Evolutionary conservation across 2,113 vertebrate species (phyloP).

Genomic region (Noctilio leporinus): DNA sequence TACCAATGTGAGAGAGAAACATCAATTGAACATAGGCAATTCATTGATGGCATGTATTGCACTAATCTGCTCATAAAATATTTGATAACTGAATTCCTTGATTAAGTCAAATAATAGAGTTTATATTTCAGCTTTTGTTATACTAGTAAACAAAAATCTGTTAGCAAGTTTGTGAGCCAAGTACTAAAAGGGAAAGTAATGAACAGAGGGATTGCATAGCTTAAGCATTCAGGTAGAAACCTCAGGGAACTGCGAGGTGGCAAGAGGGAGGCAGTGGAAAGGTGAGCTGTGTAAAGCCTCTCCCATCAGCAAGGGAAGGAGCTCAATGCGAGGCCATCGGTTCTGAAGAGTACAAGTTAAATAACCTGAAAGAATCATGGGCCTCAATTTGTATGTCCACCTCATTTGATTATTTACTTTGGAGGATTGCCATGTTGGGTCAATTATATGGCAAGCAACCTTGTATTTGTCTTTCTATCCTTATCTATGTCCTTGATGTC

Average conservation of each 20-base stretch:
- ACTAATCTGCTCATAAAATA: not conserved
- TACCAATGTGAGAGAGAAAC: too few relatives aligned
- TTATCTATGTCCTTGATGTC: not conserved
- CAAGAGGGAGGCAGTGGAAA: not conserved
- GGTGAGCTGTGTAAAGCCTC: not conserved
- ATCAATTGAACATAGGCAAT: not conserved
- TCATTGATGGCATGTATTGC: not conserved
- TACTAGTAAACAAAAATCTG: not conserved
- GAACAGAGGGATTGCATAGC: not conserved
- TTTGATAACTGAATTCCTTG: not conserved
- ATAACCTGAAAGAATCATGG: not conserved
- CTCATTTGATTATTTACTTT: not conserved
- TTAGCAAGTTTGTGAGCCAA: not conserved
- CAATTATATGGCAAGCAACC: not conserved
- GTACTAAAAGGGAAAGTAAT: not conserved
- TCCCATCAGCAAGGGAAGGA: not conserved
- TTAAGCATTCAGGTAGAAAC: not conserved
- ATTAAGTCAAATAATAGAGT: not conserved
- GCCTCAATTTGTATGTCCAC: not conserved
- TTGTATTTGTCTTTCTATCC: not conserved
- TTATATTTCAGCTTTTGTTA: not conserved
- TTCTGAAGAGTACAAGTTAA: not conserved
- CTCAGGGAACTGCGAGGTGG: not conserved
- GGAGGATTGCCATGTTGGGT: not conserved
- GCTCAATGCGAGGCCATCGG: not conserved